These are phyloP conservation scores for Sebastes steindachneri DNA, from an alignment of 2,797 vertebrate species.

Conservation along the genomic window DNA sequence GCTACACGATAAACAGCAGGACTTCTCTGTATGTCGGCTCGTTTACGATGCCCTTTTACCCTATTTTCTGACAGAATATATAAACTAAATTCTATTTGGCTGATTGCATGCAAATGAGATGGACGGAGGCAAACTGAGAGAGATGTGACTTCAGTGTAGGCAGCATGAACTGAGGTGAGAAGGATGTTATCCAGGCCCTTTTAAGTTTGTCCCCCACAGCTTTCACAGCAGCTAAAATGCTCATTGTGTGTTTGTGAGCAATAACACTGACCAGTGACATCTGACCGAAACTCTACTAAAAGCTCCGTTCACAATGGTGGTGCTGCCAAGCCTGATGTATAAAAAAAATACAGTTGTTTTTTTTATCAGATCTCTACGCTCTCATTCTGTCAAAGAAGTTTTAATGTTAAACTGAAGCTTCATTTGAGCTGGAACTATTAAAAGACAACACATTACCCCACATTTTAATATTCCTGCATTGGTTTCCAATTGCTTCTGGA, in stretches of 20 bases:
- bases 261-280: constrained; percentile 4
- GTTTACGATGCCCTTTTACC: constrained; percentile 2
- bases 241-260: constrained; percentile 8
- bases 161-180: background rate
- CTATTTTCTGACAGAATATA: constrained; percentile 12
- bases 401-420: background rate
- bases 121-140: background rate
- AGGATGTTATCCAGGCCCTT: constrained; percentile 4
- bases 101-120: constrained; percentile 22
- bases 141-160: background rate
- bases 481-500: background rate
- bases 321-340: background rate
- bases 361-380: background rate
- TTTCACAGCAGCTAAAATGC: background rate
- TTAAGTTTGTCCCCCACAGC: background rate
- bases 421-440: background rate
- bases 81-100: background rate
- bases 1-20: background rate
- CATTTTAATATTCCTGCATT: background rate
- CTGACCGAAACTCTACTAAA: background rate
- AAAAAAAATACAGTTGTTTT: background rate
- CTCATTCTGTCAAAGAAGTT: background rate
- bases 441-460: background rate
- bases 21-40: background rate
- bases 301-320: background rate